Evolutionary conservation across 1,140 invertebrate species (phyloP), one percentile per base, ranked within the genome.

Genomic region (Chymomyza costata): DNA sequence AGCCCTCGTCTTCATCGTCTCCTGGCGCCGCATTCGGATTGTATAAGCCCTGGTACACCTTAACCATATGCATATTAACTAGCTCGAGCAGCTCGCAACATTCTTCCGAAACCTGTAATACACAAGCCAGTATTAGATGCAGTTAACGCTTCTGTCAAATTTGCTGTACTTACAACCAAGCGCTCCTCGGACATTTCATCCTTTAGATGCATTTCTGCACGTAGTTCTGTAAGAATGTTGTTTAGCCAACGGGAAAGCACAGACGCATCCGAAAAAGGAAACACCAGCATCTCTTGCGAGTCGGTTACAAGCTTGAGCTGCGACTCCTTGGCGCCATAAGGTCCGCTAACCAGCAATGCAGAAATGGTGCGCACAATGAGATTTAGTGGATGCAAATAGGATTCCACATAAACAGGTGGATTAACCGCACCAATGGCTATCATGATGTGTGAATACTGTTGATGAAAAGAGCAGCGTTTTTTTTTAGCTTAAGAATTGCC

Each of bases 171-270:
- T n/a, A 71, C 16, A 1, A 73, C 63, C n/a, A 71, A 47, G 8
- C 57, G 57, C 32, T 71, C 67, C 7, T 56, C 34, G 2, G 46
- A 37, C 8, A 37, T 51, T 0, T 32, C 44, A 40, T 73, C 57
- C 1, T 11, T 39, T n/a, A 41, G 3, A 3, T 43, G 15, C 2
- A 71, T n/a, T 37, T 63, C 71, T 6, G 49, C 35, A 6, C 52
- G 58, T 49, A 73, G n/a, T 8, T 73, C 68, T 7, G 56, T 38
- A 3, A 57, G 50, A 3, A 71, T 62, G 5, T 35, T 51, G n/a
- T 43, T 73, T 0, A 73, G 68, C 68, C 67, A 71, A 30, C 67
- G 67, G 6, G 73, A 66, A 1, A 71, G 18, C 3, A 54, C 47
- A 1, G 45, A 21, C 0, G 62, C 41, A 16, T 71, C 67, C 7